Percentiles rank a stretch among this genome's conserved stretches.
phyloP scores from a whole-genome alignment of 1,140 invertebrate species.

The Saxidomus purpurata region DNA sequence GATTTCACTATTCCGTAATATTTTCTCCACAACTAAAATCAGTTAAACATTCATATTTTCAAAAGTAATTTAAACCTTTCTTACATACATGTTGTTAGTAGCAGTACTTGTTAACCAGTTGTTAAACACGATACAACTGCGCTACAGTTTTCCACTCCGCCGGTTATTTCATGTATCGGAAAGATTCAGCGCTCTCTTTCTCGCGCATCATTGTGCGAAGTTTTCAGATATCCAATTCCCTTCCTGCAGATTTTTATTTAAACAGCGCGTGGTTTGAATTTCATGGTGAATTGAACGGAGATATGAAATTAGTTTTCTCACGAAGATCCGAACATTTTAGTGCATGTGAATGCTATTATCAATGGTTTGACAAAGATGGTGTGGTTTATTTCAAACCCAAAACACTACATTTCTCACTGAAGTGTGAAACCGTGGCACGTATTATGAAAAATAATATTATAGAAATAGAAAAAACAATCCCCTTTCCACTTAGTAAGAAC shows the following conservation, averaged over 20 bases:
- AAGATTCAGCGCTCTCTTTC: background rate
- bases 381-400: slow-evolving; percentile 7
- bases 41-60: too few species aligned
- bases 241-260: background rate
- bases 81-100: too few species aligned
- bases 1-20: background rate
- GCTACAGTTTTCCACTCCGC: background rate
- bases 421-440: background rate
- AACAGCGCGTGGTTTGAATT: slow-evolving; percentile 20
- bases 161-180: background rate
- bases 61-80: too few species aligned
- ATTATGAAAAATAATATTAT: slow-evolving; percentile 1
- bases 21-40: too few species aligned
- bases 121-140: too few species aligned
- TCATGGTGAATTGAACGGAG: background rate
- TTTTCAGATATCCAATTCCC: background rate
- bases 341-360: slow-evolving; percentile 15
- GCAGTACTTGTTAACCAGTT: too few species aligned
- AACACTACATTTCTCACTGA: background rate
- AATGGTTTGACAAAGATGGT: background rate
- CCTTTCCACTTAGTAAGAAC: too few species aligned
- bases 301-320: slow-evolving; percentile 28
- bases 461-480: too few species aligned
- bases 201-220: background rate
- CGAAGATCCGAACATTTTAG: background rate